Percentiles rank a stretch among this genome's conserved stretches.
These are phyloP conservation scores for Psittacula cyanocephala DNA, from an alignment of 2,113 vertebrate genomes.

Conservation along the genomic window DNA sequence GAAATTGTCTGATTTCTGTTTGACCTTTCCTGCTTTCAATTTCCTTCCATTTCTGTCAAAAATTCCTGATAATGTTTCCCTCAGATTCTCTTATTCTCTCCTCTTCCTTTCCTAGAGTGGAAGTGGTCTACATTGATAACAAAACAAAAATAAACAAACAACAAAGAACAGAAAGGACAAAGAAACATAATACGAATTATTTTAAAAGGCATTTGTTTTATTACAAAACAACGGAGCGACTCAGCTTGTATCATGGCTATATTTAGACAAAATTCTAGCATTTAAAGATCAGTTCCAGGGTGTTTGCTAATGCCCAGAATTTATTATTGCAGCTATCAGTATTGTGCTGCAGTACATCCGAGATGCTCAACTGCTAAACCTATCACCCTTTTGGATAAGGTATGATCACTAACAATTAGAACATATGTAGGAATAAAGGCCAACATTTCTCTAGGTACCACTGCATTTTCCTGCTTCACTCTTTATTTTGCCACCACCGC, in stretches of 20 bases:
- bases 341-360: not conserved
- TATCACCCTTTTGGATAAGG: not conserved
- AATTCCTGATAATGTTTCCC: not conserved
- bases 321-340: not conserved
- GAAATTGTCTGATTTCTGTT: constrained; percentile 1
- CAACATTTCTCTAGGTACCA: not conserved
- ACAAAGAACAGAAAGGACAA: not conserved
- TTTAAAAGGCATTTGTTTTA: not conserved
- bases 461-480: not conserved
- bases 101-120: not conserved
- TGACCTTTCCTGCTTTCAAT: not conserved
- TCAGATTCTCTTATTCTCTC: not conserved
- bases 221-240: not conserved
- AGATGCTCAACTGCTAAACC: not conserved
- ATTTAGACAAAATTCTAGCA: not conserved
- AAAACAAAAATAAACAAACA: not conserved
- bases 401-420: not conserved
- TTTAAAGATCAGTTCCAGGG: not conserved
- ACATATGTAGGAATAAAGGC: not conserved
- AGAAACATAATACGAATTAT: not conserved
- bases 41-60: not conserved
- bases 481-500: not conserved
- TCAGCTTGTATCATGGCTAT: not conserved
- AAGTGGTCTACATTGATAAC: not conserved
- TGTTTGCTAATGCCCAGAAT: not conserved